phyloP scores from a whole-genome alignment of 2,113 vertebrate genomes.

The Sander lucioperca region DNA sequence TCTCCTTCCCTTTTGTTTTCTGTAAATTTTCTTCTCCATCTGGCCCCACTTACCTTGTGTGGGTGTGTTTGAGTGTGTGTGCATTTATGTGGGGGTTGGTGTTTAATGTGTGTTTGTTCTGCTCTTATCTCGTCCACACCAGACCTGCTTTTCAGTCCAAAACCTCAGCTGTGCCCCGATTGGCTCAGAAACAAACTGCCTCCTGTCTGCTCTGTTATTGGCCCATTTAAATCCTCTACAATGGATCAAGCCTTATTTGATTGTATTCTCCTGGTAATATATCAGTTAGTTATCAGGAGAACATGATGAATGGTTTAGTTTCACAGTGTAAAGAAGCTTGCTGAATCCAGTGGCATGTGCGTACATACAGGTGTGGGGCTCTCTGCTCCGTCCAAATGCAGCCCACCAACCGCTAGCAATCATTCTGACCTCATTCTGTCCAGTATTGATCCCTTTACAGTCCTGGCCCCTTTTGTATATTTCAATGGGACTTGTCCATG shows the following conservation, averaged over 20 bases:
- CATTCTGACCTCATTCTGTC: constrained; percentile 63
- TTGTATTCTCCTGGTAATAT: constrained; percentile 65
- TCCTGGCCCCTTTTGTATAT: constrained; percentile 41
- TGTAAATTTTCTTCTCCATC: constrained; percentile 45
- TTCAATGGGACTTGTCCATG: constrained; percentile 42
- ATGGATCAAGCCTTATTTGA: constrained; percentile 62
- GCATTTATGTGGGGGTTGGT: constrained; percentile 61
- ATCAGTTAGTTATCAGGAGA: constrained; percentile 58
- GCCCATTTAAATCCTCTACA: constrained; percentile 69
- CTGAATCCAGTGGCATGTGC: constrained; percentile 38
- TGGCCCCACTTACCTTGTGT: constrained; percentile 61
- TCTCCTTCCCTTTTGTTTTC: constrained; percentile 42
- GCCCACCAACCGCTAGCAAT: constrained; percentile 43
- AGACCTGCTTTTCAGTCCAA: constrained; percentile 79
- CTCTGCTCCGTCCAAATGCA: constrained; percentile 45
- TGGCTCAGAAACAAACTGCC: constrained; percentile 74
- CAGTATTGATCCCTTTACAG: constrained; percentile 62
- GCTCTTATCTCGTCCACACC: constrained; percentile 82
- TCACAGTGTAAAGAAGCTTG: constrained; percentile 37
- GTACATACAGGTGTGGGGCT: constrained; percentile 54
- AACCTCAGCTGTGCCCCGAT: constrained; percentile 75
- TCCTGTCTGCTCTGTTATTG: constrained; percentile 67
- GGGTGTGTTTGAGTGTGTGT: constrained; percentile 42
- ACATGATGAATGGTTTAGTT: constrained; percentile 46
- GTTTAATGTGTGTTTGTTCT: constrained; percentile 79